Conservation (phyloP, 2,888 invertebrate genomes). For the Orthosia gothica region DNA sequence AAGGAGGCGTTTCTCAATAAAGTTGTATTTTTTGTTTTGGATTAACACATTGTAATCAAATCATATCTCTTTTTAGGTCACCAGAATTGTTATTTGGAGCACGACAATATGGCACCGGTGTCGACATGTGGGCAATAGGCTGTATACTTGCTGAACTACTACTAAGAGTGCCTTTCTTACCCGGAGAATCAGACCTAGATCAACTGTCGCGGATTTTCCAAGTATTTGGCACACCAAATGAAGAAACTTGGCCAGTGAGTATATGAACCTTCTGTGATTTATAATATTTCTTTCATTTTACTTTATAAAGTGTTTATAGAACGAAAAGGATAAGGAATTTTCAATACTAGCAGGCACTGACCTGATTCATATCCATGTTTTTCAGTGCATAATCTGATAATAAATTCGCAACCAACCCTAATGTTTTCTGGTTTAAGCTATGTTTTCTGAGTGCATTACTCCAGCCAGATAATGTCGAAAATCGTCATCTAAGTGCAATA, state of each 20-base stretch:
- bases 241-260: conserved; percentile 97
- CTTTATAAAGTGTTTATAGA: too few species aligned
- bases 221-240: conserved; percentile 98
- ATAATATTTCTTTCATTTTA: too few species aligned
- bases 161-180: conserved; percentile 97
- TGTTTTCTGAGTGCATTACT: too few species aligned
- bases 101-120: conserved; percentile 97
- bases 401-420: not conserved
- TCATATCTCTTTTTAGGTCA: conserved; percentile 88
- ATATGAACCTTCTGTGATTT: too few species aligned
- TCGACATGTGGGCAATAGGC: conserved; percentile 99
- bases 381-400: not conserved
- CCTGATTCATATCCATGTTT: too few species aligned
- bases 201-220: conserved; percentile 99
- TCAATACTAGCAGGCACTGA: too few species aligned
- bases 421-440: too few species aligned
- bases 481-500: too few species aligned
- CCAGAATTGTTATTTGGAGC: conserved; percentile 99
- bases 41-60: too few species aligned
- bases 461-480: too few species aligned
- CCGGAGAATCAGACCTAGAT: conserved; percentile 99
- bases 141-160: conserved; percentile 99
- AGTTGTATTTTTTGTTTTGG: too few species aligned
- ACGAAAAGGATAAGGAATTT: not conserved
- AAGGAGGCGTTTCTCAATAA: too few species aligned